Percentiles rank a stretch among this genome's conserved stretches.
Conservation (phyloP, 2,797 vertebrate species). For the Heliangelus exortis region DNA sequence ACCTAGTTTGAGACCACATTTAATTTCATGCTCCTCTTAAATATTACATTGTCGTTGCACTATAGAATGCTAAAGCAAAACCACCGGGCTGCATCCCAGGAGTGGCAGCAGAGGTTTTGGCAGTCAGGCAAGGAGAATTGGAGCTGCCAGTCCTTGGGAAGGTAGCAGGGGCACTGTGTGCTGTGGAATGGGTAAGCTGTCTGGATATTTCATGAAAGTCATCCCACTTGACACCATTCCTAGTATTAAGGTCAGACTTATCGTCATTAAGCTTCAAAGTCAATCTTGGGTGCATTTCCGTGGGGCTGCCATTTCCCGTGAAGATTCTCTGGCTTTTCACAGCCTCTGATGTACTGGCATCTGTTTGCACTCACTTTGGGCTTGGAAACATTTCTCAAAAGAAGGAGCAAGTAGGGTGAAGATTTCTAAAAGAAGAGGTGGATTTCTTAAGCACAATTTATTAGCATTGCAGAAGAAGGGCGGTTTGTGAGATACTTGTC, state of each 20-base stretch:
- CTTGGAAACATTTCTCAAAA: background rate
- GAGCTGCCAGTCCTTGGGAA: accelerated
- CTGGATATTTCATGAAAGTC: background rate
- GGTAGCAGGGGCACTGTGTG: background rate
- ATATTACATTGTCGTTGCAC: conserved; percentile 39
- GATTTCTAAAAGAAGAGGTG: background rate
- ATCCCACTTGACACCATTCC: background rate
- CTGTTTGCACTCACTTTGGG: conserved; percentile 17
- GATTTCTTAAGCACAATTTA: background rate
- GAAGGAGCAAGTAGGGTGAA: background rate
- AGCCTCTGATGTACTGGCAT: background rate
- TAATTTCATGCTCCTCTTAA: conserved; percentile 13
- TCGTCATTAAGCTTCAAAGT: background rate
- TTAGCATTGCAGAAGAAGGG: background rate
- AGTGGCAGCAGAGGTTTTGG: accelerated
- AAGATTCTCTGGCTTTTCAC: background rate
- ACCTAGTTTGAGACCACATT: conserved; percentile 29
- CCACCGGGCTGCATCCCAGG: background rate
- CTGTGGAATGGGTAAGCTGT: background rate
- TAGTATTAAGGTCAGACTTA: background rate
- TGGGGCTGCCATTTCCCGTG: background rate
- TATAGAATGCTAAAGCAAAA: background rate
- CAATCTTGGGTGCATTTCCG: background rate
- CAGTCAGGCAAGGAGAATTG: background rate
- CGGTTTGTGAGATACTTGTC: background rate